phyloP scores from a whole-genome alignment of 2,113 vertebrate species.

The Stegostoma tigrinum region DNA sequence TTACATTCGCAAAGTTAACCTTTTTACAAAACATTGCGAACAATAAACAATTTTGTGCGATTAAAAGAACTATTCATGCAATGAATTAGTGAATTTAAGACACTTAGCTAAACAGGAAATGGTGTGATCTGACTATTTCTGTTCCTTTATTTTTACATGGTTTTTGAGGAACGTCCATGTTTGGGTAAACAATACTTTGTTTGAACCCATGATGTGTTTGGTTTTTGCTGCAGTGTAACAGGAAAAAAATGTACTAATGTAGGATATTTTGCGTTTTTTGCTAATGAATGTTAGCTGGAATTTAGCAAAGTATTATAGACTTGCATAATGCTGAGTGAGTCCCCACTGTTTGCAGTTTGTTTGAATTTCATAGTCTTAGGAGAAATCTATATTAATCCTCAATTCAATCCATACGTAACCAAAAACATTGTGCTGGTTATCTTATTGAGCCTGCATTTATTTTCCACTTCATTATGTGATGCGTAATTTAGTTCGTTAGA shows the following conservation, averaged over 20 bases:
- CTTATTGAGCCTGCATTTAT: background rate
- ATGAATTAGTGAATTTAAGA: background rate
- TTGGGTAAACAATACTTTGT: conserved; percentile 31
- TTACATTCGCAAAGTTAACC: background rate
- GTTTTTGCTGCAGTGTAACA: conserved; percentile 9
- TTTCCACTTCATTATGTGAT: background rate
- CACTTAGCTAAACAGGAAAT: conserved; percentile 27
- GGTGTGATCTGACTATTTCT: background rate
- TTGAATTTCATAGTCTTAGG: conserved; percentile 11
- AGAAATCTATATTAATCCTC: background rate
- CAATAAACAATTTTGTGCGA: background rate
- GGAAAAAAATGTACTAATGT: conserved; percentile 24
- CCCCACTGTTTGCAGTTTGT: conserved; percentile 16
- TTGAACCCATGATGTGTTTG: conserved; percentile 30
- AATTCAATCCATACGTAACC: background rate
- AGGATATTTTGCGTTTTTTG: conserved; percentile 34
- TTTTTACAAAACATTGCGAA: background rate
- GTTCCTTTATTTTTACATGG: background rate
- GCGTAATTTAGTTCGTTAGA: background rate
- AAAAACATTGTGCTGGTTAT: background rate
- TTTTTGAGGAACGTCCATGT: conserved; percentile 26
- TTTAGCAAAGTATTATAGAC: conserved; percentile 22
- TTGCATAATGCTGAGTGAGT: conserved; percentile 21
- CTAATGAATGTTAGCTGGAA: conserved; percentile 22
- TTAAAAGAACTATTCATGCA: background rate